Conservation (phyloP, 1,140 invertebrate genomes). For the Drosophila repletoides region DNA sequence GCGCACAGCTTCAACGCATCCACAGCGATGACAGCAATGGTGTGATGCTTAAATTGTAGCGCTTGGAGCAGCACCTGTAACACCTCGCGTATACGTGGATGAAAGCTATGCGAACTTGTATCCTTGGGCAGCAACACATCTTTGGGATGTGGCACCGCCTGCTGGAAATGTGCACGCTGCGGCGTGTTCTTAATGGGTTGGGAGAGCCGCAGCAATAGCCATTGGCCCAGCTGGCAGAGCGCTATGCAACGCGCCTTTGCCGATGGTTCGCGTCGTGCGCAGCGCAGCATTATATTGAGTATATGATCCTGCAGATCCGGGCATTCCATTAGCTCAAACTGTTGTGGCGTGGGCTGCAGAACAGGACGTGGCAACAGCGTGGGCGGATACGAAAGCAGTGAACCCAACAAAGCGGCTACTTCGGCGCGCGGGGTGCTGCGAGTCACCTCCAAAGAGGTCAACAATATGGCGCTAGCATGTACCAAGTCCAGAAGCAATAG, state of each 20-base stretch:
- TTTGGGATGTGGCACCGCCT: constrained; percentile 71
- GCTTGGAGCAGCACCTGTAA: constrained; percentile 93
- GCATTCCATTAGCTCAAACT: constrained; percentile 83
- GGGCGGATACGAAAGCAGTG: constrained; percentile 91
- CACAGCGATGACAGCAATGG: constrained; percentile 78
- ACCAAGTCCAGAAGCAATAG: constrained; percentile 95
- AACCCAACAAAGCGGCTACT: constrained; percentile 95
- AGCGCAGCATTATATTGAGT: constrained; percentile 92
- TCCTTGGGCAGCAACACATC: constrained; percentile 56
- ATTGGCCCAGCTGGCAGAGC: constrained; percentile 93
- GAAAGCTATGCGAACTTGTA: constrained; percentile 55
- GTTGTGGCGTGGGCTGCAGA: constrained; percentile 90
- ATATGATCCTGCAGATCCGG: constrained; percentile 90
- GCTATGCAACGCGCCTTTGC: constrained; percentile 95
- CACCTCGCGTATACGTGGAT: constrained; percentile 91
- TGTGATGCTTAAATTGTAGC: constrained; percentile 86
- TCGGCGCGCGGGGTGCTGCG: constrained; percentile 92
- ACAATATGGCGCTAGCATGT: constrained; percentile 92
- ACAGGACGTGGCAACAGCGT: constrained; percentile 90
- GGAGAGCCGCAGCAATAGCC: constrained; percentile 89
- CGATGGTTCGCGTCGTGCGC: constrained; percentile 93
- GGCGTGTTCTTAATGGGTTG: constrained; percentile 81
- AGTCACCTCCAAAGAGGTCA: constrained; percentile 90
- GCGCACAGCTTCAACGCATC: constrained; percentile 76
- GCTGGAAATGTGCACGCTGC: constrained; percentile 52